Evolutionary conservation across 2,888 invertebrate genomes (phyloP).

Genomic region (Phaonia tiefii): DNA sequence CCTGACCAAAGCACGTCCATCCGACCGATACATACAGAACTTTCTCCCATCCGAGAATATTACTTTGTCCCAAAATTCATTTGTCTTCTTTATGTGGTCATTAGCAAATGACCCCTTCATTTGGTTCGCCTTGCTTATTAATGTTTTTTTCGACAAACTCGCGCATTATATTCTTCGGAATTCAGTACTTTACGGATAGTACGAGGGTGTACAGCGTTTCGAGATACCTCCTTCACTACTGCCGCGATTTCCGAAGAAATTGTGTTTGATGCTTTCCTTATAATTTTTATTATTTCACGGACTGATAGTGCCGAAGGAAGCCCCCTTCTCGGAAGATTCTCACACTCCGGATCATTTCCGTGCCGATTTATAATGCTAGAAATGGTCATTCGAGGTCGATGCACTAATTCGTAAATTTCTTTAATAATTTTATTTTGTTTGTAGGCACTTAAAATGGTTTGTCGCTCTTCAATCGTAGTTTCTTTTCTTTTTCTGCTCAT

Average conservation of each 20-base stretch:
- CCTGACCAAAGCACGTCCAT: slow-evolving; percentile 38
- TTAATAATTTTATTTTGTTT: too few species aligned
- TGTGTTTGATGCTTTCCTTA: slow-evolving; percentile 24
- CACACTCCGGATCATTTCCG: too few species aligned
- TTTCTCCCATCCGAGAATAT: slow-evolving; percentile 39
- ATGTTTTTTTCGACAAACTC: slow-evolving; percentile 43
- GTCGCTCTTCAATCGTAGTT: slow-evolving; percentile 33
- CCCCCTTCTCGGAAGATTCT: too few species aligned
- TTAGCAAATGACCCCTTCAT: slow-evolving; percentile 36
- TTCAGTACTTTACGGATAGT: slow-evolving; percentile 39
- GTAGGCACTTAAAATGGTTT: slow-evolving; percentile 24
- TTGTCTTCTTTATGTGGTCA: slow-evolving; percentile 33
- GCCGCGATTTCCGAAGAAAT: slow-evolving; percentile 40
- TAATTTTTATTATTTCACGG: slow-evolving; percentile 27
- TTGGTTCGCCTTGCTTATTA: slow-evolving; percentile 45
- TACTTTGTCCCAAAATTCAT: slow-evolving; percentile 36
- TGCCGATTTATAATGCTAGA: too few species aligned
- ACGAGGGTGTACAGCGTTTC: slow-evolving; percentile 36
- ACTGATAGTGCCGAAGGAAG: slow-evolving; percentile 23
- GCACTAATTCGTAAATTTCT: slow-evolving; percentile 14
- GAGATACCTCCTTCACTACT: slow-evolving; percentile 33
- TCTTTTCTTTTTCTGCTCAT: slow-evolving; percentile 43
- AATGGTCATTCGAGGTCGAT: too few species aligned
- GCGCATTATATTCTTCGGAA: slow-evolving; percentile 35
- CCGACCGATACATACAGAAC: slow-evolving; percentile 45